phyloP scores from a whole-genome alignment of 1,140 invertebrate species.

The Eupeodes corollae region DNA sequence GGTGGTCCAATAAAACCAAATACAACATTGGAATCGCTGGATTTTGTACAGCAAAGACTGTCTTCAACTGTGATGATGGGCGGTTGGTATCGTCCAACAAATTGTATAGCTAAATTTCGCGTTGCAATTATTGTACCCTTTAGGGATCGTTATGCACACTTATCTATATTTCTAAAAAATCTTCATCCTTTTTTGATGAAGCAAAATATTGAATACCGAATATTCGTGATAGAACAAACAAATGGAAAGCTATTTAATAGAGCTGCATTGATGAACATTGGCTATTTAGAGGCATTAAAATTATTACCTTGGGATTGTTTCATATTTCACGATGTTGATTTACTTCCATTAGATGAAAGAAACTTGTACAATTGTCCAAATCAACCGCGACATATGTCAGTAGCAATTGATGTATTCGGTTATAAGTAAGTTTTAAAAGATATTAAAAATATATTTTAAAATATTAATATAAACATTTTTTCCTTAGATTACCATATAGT shows the following conservation, averaged over 20 bases:
- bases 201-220: conserved; percentile 85
- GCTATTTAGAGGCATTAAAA: conserved; percentile 75
- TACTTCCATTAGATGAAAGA: conserved; percentile 82
- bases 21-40: conserved; percentile 37
- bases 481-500: conserved; percentile 67
- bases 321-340: conserved; percentile 92
- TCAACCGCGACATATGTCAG: conserved; percentile 89
- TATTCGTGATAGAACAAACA: conserved; percentile 90
- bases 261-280: conserved; percentile 91
- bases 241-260: conserved; percentile 72
- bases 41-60: conserved; percentile 36
- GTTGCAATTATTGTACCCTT: conserved; percentile 81
- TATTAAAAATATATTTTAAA: not conserved
- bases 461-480: not conserved
- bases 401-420: conserved; percentile 79
- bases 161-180: conserved; percentile 72
- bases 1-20: conserved; percentile 38
- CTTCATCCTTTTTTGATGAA: conserved; percentile 83
- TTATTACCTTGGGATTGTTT: conserved; percentile 74
- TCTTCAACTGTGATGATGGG: conserved; percentile 50
- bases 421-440: conserved; percentile 53
- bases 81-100: conserved; percentile 61
- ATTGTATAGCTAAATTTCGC: conserved; percentile 61
- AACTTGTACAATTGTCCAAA: conserved; percentile 85
- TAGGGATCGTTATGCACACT: conserved; percentile 71